Percentiles rank a stretch among this genome's conserved stretches.
Evolutionary conservation across 1,140 invertebrate genomes (phyloP).

Genomic region (Drosophila ohnishii): DNA sequence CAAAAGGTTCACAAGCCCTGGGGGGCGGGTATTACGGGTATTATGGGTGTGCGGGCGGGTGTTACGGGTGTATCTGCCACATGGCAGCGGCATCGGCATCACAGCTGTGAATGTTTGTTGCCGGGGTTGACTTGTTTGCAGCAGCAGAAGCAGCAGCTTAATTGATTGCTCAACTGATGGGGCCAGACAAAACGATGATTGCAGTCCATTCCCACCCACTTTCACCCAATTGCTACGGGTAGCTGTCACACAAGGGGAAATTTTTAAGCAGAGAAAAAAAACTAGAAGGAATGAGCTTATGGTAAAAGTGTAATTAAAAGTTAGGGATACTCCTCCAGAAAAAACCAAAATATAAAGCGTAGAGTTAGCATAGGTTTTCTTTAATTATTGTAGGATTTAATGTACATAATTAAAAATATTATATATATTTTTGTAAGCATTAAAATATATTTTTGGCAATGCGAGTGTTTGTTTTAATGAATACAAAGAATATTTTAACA

Average conservation of each 20-base stretch:
- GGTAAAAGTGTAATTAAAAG: not conserved
- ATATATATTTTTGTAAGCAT: no score
- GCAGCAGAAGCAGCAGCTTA: constrained; percentile 64
- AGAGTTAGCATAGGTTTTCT: no score
- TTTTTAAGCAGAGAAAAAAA: not conserved
- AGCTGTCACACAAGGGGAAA: not conserved
- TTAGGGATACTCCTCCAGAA: not conserved
- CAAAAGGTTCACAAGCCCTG: constrained; percentile 31
- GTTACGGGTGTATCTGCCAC: constrained; percentile 10
- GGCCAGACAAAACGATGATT: constrained; percentile 60
- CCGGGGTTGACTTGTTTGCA: constrained; percentile 56
- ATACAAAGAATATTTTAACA: no score
- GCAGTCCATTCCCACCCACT: constrained; percentile 44
- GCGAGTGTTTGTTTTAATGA: no score
- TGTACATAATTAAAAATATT: no score
- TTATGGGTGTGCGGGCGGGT: constrained; percentile 11
- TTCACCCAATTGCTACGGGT: constrained; percentile 36
- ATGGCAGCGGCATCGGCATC: constrained; percentile 8
- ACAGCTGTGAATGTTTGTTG: constrained; percentile 54
- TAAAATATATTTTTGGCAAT: no score
- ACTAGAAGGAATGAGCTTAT: not conserved
- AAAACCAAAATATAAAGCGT: no score
- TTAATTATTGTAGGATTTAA: no score
- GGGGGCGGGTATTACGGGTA: constrained; percentile 1
- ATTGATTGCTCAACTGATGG: constrained; percentile 76